Base-by-base conservation (phyloP, 92 coral and sea anemone species). In the Epizoanthus rinbou region DNA sequence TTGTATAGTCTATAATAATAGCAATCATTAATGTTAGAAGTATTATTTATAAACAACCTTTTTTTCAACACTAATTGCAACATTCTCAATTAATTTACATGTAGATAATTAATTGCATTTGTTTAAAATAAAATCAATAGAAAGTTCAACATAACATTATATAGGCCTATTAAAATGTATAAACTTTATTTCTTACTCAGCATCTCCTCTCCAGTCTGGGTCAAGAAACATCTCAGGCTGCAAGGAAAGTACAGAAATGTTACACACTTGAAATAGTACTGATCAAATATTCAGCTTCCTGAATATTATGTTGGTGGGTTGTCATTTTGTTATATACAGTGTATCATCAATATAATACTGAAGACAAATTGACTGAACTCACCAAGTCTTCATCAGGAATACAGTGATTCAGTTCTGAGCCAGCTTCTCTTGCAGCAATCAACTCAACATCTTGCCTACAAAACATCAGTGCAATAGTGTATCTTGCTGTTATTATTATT, bases 141-240 rank as follows among this genome's bases (percentile, higher is more conserved):
- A 28, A 28, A 0, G 31, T 0, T 28, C 31, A 28, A 28, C 31
- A 28, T 28, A 28, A 28, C 31, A 28, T 28, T 28, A 28, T 28
- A 28, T 28, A 17, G 19, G 19, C 75, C 28, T 69, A 28, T 23
- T 23, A 23, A 39, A 50, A 31, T 33, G 1, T 11, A 16, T 15
- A 22, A 4, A n/a, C 16, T 18, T 21, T 17, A 16, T 31, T 33
- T 81, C 95, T 91, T 89, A 91, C 95, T 91, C 91, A 17, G 92
- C 90, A 80, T 91, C 91, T 9, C 95, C 95, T 69, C 75, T 88
- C 95, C 95, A 91, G 69, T 91, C 95, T 9, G 95, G 95, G 56
- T 91, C 95, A 14, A 91, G 86, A 81, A 91, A 91, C 81, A 91
- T 85, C 31, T 90, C 95, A 74, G 92, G 89, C 95, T 91, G 60